A percentile compares a stretch with the other conserved stretches of the same genome.
These are phyloP conservation scores for Synanthedon myopaeformis DNA, from an alignment of 2,888 invertebrate genomes.

Conservation along the genomic window DNA sequence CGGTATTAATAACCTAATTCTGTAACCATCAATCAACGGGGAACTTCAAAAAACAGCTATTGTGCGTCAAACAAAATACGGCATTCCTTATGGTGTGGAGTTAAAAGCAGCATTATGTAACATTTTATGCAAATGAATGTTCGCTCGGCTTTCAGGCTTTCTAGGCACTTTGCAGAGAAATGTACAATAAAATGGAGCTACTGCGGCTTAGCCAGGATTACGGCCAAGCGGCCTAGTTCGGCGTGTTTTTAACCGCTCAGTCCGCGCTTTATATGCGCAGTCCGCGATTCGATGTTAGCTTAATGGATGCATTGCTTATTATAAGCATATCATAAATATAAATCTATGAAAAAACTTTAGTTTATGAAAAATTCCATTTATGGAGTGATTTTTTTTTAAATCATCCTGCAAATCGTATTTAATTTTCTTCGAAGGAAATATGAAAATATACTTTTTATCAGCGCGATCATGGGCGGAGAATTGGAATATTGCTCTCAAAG, in stretches of 20 bases:
- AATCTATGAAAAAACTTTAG: too few species aligned
- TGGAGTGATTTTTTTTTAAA: too few species aligned
- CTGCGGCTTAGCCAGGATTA: slow-evolving; percentile 31
- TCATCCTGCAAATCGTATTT: too few species aligned
- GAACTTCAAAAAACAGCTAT: slow-evolving; percentile 24
- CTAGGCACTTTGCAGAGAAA: slow-evolving; percentile 40
- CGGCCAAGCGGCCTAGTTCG: slow-evolving; percentile 12
- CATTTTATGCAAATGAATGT: slow-evolving; percentile 51
- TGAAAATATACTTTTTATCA: too few species aligned
- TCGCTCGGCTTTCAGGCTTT: slow-evolving; percentile 37
- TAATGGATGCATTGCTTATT: slow-evolving; percentile 13
- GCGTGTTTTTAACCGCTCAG: slow-evolving; percentile 9
- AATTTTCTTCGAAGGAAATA: too few species aligned
- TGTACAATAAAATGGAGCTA: slow-evolving; percentile 36
- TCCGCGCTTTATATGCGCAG: slow-evolving; percentile 2
- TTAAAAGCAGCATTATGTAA: slow-evolving; percentile 35
- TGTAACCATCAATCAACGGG: slow-evolving; percentile 34
- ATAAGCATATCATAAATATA: slow-evolving; percentile 1
- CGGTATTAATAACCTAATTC: slow-evolving; percentile 16
- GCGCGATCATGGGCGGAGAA: too few species aligned
- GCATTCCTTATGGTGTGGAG: slow-evolving; percentile 20
- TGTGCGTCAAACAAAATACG: slow-evolving; percentile 31
- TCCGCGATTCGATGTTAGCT: slow-evolving; percentile 7
- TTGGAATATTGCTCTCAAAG: too few species aligned
- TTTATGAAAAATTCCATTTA: too few species aligned